Conservation (phyloP, 2,888 invertebrate species). For the Drepanosiphum platanoidis region DNA sequence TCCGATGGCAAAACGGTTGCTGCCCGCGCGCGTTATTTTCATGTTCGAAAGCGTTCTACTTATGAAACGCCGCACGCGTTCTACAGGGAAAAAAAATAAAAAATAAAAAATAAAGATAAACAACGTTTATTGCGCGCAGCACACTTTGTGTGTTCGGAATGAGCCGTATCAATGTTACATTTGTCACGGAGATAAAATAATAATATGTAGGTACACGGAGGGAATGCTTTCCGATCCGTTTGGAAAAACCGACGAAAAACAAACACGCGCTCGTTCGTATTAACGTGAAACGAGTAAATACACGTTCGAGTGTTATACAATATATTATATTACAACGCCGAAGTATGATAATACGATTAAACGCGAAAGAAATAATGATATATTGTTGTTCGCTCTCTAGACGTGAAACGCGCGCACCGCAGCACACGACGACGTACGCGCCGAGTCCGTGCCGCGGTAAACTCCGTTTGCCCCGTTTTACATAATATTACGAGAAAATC, state of each 20-base stretch:
- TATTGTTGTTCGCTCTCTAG: neutral
- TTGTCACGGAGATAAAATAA: conserved; percentile 33
- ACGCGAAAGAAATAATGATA: neutral
- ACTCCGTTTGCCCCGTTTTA: conserved; percentile 9
- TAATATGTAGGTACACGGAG: conserved; percentile 3
- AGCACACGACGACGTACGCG: neutral
- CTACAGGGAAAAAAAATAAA: neutral
- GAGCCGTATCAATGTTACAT: neutral
- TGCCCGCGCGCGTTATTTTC: neutral
- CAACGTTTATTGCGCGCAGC: too few species aligned
- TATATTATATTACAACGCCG: neutral
- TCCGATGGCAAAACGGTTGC: neutral
- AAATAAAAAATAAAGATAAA: neutral
- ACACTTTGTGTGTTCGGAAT: neutral
- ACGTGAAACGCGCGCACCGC: neutral
- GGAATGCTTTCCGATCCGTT: conserved; percentile 33
- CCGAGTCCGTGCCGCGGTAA: neutral
- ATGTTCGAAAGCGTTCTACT: conserved; percentile 35
- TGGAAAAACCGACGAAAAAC: conserved; percentile 1
- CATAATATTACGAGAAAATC: conserved; percentile 30
- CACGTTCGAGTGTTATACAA: too few species aligned
- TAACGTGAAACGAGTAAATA: neutral
- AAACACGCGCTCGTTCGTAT: too few species aligned
- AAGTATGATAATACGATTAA: neutral
- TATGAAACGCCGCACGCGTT: conserved; percentile 13